Conservation (phyloP, 2,797 vertebrate genomes). For the Sebastes melanostomus region DNA sequence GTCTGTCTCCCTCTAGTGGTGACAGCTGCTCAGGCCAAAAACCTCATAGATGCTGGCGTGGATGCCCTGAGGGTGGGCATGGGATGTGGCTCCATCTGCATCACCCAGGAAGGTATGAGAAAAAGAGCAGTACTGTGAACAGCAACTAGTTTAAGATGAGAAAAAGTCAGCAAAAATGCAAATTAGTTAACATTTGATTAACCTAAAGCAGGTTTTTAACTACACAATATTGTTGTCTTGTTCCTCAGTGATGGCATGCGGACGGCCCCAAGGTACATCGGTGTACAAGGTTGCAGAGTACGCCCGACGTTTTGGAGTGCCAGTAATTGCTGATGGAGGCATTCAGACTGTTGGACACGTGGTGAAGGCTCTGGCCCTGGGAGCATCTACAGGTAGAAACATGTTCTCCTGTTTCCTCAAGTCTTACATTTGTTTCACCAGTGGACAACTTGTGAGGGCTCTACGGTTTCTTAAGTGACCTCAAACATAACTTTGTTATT, state of each 20-base stretch:
- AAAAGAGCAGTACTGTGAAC: neutral
- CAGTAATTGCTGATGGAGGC: conserved; percentile 92
- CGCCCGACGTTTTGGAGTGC: conserved; percentile 92
- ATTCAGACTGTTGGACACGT: conserved; percentile 95
- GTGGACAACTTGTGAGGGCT: no score
- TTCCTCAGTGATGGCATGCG: conserved; percentile 90
- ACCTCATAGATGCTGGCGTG: conserved; percentile 93
- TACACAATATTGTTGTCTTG: neutral
- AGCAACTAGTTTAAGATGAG: neutral
- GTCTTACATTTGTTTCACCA: neutral
- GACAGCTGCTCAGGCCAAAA: conserved; percentile 95
- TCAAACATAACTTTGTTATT: neutral
- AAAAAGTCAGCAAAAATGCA: neutral
- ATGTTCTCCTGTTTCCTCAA: rapidly evolving
- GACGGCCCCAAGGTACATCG: conserved; percentile 91
- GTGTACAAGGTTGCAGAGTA: conserved; percentile 96
- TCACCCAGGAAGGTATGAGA: conserved; percentile 91
- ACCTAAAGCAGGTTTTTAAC: neutral
- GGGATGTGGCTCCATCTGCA: conserved; percentile 95
- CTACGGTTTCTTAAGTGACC: neutral
- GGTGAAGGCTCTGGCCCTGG: conserved; percentile 92
- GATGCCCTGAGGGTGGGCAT: conserved; percentile 93
- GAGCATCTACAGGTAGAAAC: conserved; percentile 90
- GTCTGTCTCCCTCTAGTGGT: conserved; percentile 84
- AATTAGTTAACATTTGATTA: neutral